Percentiles rank a stretch among this genome's conserved stretches.
phyloP scores from a whole-genome alignment of 2,113 vertebrate species.

The Sinocyclocheilus maitianheensis region DNA sequence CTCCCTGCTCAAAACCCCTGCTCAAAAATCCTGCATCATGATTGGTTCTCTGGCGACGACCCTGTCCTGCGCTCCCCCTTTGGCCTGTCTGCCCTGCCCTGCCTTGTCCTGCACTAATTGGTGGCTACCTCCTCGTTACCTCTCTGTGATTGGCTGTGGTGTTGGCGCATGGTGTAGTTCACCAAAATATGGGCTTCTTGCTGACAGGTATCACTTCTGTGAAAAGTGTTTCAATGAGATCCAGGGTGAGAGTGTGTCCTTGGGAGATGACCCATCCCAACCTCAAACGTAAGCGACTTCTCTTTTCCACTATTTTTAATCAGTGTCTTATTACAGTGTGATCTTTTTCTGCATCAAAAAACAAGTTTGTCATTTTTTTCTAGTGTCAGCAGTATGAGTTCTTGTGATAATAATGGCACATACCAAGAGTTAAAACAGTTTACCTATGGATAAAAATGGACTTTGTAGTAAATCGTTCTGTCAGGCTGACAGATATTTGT shows the following conservation, averaged over 20 bases:
- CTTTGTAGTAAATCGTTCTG: background rate
- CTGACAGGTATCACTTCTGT: slow-evolving; percentile 99
- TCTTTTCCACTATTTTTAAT: background rate
- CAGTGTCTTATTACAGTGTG: background rate
- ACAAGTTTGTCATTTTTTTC: background rate
- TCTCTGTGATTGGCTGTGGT: slow-evolving; percentile 94
- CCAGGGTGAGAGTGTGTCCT: slow-evolving; percentile 97
- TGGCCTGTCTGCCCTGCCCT: slow-evolving; percentile 74
- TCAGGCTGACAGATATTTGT: background rate
- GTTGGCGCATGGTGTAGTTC: slow-evolving; percentile 78
- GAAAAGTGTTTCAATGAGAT: slow-evolving; percentile 99
- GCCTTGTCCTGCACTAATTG: slow-evolving; percentile 84
- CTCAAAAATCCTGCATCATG: slow-evolving; percentile 79
- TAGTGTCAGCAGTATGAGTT: background rate
- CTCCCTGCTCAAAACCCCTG: slow-evolving; percentile 71
- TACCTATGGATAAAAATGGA: background rate
- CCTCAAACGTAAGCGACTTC: slow-evolving; percentile 91
- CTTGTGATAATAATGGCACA: background rate
- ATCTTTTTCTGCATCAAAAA: slow-evolving; percentile 11
- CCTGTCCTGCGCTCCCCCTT: slow-evolving; percentile 83
- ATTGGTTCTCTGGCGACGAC: slow-evolving; percentile 89
- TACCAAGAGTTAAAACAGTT: background rate
- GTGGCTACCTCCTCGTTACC: slow-evolving; percentile 82
- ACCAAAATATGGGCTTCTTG: slow-evolving; percentile 99
- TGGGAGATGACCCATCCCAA: slow-evolving; percentile 98